Evolutionary conservation across 2,888 invertebrate genomes (phyloP).

Genomic region (Cephalotes varians): DNA sequence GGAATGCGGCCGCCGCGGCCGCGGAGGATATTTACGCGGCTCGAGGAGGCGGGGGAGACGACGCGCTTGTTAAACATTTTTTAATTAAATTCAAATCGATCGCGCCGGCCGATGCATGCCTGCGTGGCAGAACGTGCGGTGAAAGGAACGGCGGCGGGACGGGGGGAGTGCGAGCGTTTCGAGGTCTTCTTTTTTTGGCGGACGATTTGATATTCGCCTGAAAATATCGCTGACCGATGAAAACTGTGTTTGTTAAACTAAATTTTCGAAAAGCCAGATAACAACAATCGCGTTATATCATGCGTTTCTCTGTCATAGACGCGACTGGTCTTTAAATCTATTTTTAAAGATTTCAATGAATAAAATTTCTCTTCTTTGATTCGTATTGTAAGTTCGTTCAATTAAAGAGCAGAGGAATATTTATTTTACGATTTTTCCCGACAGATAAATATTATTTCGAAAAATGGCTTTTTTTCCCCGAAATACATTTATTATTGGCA

Average conservation of each 20-base stretch:
- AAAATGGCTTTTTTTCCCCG: background rate
- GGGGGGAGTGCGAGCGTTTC: constrained; percentile 24
- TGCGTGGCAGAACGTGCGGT: constrained; percentile 36
- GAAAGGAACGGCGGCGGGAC: constrained; percentile 10
- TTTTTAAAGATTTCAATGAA: background rate
- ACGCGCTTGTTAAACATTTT: constrained; percentile 79
- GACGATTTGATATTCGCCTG: constrained; percentile 26
- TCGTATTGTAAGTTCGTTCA: background rate
- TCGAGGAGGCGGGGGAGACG: constrained; percentile 41
- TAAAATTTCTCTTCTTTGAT: background rate
- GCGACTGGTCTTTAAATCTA: background rate
- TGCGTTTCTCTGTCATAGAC: too few relatives aligned
- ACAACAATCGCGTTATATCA: background rate
- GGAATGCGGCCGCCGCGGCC: constrained; percentile 74
- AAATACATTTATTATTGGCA: constrained; percentile 35
- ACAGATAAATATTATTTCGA: background rate
- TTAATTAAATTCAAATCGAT: constrained; percentile 81
- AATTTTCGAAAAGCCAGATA: constrained; percentile 13
- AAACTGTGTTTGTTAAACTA: constrained; percentile 12
- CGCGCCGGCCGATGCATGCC: constrained; percentile 44
- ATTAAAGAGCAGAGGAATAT: background rate
- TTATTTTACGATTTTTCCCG: background rate
- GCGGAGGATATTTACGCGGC: constrained; percentile 77
- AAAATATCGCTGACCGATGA: constrained; percentile 31
- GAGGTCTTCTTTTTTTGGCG: constrained; percentile 46